Evolutionary conservation across 2,113 vertebrate species (phyloP).

Genomic region (Cryptoleucopteryx plumbea): DNA sequence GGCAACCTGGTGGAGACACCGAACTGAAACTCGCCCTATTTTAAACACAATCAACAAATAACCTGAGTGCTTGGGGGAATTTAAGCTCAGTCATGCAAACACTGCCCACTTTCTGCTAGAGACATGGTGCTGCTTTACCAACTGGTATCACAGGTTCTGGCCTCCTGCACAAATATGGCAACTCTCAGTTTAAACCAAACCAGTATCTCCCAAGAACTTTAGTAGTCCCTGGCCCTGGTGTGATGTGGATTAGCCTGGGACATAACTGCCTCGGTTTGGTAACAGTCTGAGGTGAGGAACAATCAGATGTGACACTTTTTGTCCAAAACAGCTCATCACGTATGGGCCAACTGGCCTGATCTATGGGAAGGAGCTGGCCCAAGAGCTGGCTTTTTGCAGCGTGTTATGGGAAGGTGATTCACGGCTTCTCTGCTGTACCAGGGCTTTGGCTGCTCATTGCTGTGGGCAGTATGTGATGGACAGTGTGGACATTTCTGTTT

Average conservation of each 20-base stretch:
- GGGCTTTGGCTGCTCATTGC: neutral
- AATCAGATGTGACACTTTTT: neutral
- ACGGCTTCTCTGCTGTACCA: neutral
- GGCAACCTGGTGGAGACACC: neutral
- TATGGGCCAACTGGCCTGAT: neutral
- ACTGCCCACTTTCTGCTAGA: neutral
- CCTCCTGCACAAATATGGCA: neutral
- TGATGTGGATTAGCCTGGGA: neutral
- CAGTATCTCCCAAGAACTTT: neutral
- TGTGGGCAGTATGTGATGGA: neutral
- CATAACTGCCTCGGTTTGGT: neutral
- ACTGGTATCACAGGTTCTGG: neutral
- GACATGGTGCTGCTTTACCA: neutral
- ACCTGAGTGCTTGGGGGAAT: neutral
- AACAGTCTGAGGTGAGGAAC: neutral
- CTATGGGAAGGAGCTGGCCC: neutral
- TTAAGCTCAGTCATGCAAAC: neutral
- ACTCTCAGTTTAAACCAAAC: neutral
- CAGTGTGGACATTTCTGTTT: neutral
- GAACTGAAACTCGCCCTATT: neutral
- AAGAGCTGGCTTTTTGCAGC: neutral
- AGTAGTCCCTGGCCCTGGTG: neutral
- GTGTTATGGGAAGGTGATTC: slow-evolving; percentile 38
- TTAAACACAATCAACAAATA: neutral
- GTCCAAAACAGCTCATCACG: neutral